Base-by-base conservation (phyloP, 2,113 vertebrate species). In the Pleuronectes platessa region DNA sequence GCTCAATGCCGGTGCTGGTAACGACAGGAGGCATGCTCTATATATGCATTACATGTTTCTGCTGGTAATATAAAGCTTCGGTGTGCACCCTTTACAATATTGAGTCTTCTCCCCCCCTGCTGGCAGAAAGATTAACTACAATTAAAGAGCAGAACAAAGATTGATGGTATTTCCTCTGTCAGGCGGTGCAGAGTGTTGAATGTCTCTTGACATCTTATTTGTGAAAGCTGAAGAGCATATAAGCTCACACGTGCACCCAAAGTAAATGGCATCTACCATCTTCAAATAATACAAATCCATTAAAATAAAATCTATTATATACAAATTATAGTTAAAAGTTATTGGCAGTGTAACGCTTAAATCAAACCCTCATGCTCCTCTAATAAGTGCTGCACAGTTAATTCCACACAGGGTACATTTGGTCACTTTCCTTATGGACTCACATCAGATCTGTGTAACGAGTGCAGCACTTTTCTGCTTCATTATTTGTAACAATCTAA, bases 291-390 rank as follows among this genome's bases (percentile, higher is more conserved):
- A 6, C 20, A 62, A 17, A 80, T 23, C 6, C 31, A 82, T 58
- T 14, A 0, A 78, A 74, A 84, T 68, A 86, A 82, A 79, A 78
- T 64, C 26, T 68, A 65, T 17, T 79, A 81, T 73, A 61, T 54
- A 86, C 65, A 80, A 74, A 80, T 76, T 26, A 72, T 74, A 66
- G 17, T 37, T 76, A 18, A 66, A 61, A 80, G 60, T 88, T 56
- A 81, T 84, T 92, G 91, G 90, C 92, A 93, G 90, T 90, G 89
- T 74, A 83, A 91, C 24, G 84, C 83, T 89, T 76, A 51, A 86
- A 84, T 62, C 45, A 78, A 77, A 67, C 61, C 45, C 45, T 15
- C 21, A 59, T 59, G 61, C 35, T 24, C 27, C 35, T 24, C 27
- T n/a, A 51, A 6, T 54, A 76, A 76, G 72, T 79, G 74, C 72